Evolutionary conservation across 2,888 invertebrate genomes (phyloP), one percentile per base, ranked within the genome.

Genomic region (Lochmaea crataegi): DNA sequence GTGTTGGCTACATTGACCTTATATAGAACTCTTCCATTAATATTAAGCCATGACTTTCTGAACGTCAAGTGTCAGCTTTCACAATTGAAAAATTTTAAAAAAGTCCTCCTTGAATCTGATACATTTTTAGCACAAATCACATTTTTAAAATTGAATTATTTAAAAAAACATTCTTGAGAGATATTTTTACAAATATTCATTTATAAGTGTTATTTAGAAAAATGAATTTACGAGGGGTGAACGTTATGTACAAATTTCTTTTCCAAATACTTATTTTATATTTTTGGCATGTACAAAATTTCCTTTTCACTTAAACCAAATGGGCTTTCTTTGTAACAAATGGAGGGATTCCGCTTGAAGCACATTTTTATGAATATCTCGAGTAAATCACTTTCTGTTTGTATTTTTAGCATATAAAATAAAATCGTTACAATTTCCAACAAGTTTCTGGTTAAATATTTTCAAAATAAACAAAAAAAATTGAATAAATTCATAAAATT

Each of bases 121-220:
- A 22, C 7, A 26, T 6, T 63, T 53, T 18, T 16, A 63, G 69
- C 69, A 69, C 48, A 61, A 12, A 32, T 53, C 38, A 48, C 45
- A 45, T 48, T 68, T 56, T 69, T 26, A 18, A 45, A 41, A 63
- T 1, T 16, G 3, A 5, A 22, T 60, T 18, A 60, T 60, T 51
- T 6, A 26, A 22, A 60, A 22, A 32, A 38, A 45, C 4, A 45
- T 12, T 45, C 32, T 38, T 38, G 1, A 38, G 1, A 9, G 7
- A 38, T 38, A 38, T 38, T 38, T 38, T 7, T 38, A 38, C 32
- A 38, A 38, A 32, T 32, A 32, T 32, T 32, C 32, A 32, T 32
- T 6, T 32, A 32, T 32, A 32, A 6, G 32, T 32, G 32, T 32
- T 32, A 5, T 38, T 38, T 7, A 38, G 0, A 22, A 22, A 22